Conservation (phyloP, 2,888 invertebrate species). For the Branchinecta sandiegonensis region DNA sequence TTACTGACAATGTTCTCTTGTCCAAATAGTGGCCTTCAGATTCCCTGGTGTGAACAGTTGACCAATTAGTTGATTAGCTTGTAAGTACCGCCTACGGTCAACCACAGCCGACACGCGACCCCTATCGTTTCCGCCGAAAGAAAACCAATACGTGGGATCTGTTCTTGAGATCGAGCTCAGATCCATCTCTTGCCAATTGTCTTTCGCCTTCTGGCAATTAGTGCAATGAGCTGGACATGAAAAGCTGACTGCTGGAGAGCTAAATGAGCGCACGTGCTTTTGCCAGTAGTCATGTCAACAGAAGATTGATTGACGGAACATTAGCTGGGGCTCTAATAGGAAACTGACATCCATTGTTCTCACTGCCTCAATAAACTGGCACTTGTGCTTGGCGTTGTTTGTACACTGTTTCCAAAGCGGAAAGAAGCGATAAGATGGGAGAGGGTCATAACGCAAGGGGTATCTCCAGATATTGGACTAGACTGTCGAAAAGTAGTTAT, state of each 20-base stretch:
- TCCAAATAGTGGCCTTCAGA: too few relatives aligned
- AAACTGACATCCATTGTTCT: conserved; percentile 12
- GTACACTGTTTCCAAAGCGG: background rate
- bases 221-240: conserved; percentile 14
- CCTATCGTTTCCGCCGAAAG: background rate
- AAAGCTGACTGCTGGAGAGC: conserved; percentile 13
- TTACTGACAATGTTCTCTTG: too few relatives aligned
- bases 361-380: conserved; percentile 4
- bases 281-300: conserved; percentile 1
- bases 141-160: background rate
- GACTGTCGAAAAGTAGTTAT: background rate
- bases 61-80: conserved; percentile 5
- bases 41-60: too few relatives aligned
- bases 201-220: conserved; percentile 15
- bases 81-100: background rate
- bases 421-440: background rate
- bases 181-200: background rate
- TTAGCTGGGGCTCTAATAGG: conserved; percentile 7
- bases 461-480: background rate
- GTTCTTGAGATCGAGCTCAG: conserved; percentile 4
- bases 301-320: conserved; percentile 16
- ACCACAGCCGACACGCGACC: conserved; percentile 6
- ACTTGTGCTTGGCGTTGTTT: conserved; percentile 1
- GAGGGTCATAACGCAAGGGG: background rate
- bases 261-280: conserved; percentile 12